Evolutionary conservation across 2,797 vertebrate species (phyloP).

Genomic region (Champsocephalus gunnari): DNA sequence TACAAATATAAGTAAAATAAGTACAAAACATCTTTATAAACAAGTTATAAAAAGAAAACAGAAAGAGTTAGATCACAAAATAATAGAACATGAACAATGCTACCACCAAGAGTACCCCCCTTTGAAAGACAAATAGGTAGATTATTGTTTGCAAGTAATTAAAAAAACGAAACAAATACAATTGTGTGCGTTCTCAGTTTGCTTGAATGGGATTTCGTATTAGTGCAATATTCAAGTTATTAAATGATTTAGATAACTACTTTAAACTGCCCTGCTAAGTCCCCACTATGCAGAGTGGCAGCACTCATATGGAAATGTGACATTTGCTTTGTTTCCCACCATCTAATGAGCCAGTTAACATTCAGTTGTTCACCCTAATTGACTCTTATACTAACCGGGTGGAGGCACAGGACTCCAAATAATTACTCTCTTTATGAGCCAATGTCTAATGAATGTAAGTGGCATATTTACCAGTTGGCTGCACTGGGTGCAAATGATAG

Average conservation of each 20-base stretch:
- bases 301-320: conserved; percentile 80
- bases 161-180: not conserved
- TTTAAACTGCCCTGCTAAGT: conserved; percentile 15
- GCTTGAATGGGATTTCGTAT: not conserved
- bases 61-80: no score
- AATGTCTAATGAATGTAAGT: conserved; percentile 82
- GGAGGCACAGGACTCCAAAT: conserved; percentile 79
- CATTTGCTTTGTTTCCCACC: conserved; percentile 83
- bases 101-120: no score
- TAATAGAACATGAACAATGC: no score
- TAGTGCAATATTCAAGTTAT: conserved; percentile 9
- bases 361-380: conserved; percentile 85
- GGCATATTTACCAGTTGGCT: conserved; percentile 72
- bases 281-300: conserved; percentile 33
- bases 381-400: conserved; percentile 80
- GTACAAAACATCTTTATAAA: no score
- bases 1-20: no score
- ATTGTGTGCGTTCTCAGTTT: not conserved
- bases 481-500: conserved; percentile 53
- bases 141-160: not conserved
- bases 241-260: conserved; percentile 5
- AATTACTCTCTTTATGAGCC: conserved; percentile 81
- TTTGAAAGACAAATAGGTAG: not conserved
- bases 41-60: no score
- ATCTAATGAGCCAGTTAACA: conserved; percentile 87